A percentile compares a stretch with the other conserved stretches of the same genome.
Evolutionary conservation across 2,113 vertebrate species (phyloP).

Genomic region (Collichthys lucidus): DNA sequence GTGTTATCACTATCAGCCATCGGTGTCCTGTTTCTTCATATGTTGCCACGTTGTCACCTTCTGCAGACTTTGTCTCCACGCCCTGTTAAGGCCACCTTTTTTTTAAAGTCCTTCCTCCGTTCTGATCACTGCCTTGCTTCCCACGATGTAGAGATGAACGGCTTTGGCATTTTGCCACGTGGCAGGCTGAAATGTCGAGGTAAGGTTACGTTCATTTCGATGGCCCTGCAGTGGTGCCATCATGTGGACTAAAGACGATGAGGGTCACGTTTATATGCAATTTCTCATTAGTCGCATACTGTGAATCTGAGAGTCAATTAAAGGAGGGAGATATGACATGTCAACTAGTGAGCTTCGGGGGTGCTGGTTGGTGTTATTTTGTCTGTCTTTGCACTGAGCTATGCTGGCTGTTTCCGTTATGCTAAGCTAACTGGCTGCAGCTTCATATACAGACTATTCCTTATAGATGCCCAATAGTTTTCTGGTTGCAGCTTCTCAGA

Average conservation of each 20-base stretch:
- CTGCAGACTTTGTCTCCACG: slow-evolving; percentile 46
- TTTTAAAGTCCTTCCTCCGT: not conserved
- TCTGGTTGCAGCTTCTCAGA: not conserved
- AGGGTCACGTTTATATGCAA: slow-evolving; percentile 11
- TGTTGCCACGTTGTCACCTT: slow-evolving; percentile 63
- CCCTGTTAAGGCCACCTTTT: slow-evolving; percentile 29
- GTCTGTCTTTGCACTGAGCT: not conserved
- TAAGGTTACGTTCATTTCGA: slow-evolving; percentile 50
- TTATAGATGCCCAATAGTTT: not conserved
- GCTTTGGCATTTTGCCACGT: slow-evolving; percentile 57
- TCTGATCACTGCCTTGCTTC: slow-evolving; percentile 49
- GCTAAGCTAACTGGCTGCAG: not conserved
- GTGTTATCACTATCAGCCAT: slow-evolving; percentile 69
- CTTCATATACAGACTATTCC: not conserved
- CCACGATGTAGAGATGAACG: slow-evolving; percentile 63
- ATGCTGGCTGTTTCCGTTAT: not conserved
- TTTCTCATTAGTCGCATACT: not conserved
- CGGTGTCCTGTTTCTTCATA: slow-evolving; percentile 67
- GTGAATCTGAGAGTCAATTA: slow-evolving; percentile 19
- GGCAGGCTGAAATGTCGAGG: slow-evolving; percentile 50
- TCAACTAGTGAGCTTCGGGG: too few species aligned
- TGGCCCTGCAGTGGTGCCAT: not conserved
- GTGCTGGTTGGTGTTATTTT: too few species aligned
- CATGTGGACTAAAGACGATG: not conserved
- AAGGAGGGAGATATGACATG: too few species aligned